Evolutionary conservation across 2,797 vertebrate genomes (phyloP).

Genomic region (Buphagus erythrorhynchus): DNA sequence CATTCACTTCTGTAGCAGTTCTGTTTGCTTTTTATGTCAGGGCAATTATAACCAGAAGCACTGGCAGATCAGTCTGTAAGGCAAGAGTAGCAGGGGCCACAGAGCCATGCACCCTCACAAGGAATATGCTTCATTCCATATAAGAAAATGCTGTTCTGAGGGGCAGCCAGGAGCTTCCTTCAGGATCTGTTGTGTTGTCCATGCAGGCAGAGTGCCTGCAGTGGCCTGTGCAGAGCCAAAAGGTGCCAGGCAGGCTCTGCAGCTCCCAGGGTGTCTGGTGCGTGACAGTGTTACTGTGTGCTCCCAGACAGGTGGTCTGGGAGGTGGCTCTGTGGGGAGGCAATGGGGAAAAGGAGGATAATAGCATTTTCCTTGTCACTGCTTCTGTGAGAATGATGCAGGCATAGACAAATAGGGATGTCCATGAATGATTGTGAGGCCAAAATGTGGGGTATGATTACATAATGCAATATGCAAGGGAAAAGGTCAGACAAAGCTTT

Average conservation of each 20-base stretch:
- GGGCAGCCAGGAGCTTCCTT: neutral
- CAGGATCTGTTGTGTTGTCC: neutral
- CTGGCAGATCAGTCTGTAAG: neutral
- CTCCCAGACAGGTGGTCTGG: neutral
- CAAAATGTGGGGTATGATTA: neutral
- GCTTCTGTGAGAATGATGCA: neutral
- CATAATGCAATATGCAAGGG: fast-evolving
- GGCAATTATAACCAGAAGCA: neutral
- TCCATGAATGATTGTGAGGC: neutral
- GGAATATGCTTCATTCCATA: neutral
- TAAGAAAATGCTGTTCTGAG: neutral
- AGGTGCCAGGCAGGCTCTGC: neutral
- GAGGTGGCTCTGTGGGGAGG: neutral
- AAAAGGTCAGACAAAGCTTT: neutral
- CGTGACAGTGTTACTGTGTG: fast-evolving
- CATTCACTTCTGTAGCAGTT: neutral
- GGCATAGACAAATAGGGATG: neutral
- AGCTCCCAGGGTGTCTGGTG: neutral
- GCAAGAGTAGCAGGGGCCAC: neutral
- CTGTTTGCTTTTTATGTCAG: neutral
- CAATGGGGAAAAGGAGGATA: neutral
- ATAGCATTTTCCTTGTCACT: neutral
- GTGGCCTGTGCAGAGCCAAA: neutral
- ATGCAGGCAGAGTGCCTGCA: neutral
- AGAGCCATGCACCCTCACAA: neutral